Evolutionary conservation across 2,113 vertebrate genomes (phyloP), one percentile per base, ranked within the genome.

Genomic region (Crotalus horridus): DNA sequence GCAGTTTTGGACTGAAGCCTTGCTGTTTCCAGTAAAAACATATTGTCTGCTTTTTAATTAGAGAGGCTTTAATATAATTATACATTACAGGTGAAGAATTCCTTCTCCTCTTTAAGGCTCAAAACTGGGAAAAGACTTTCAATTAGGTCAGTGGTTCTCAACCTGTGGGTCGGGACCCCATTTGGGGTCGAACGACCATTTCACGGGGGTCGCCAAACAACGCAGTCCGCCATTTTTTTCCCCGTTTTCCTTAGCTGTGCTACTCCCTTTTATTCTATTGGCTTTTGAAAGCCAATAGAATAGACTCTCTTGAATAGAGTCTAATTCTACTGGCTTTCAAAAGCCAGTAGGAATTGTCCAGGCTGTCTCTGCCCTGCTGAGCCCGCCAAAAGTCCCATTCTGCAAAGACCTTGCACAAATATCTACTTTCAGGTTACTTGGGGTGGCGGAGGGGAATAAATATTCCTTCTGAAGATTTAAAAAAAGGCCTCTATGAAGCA

Each of bases 21-120:
- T 87, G 39, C 93, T 91, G 96, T 95, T 95, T 90, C 59, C 51
- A 13, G 91, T 89, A 95, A 94, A 59, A 53, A 7, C 48, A 48
- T 0, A 56, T 92, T 0, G 2, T 90, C 43, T 91, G 86, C 90
- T 90, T 96, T 95, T 93, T 95, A 96, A 97, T 95, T 96, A 95
- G 29, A 64, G 88, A 29, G 95, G 94, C 92, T 88, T 91, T 95
- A 94, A 92, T 64, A 91, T 53, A 59, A 81, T 54, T 58, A 23
- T 6, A 96, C 54, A 81, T 88, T 33, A 33, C 61, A 96, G 91
- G 94, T 92, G 95, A 94, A 53, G 92, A 95, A 23, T 13, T 56
- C 53, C 39, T 54, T 95, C 93, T 94, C 93, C 29, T 96, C 92
- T 29, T 95, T 94, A 89, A 95, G 91, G 91, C 85, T 95, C 5